phyloP scores from a whole-genome alignment of 2,797 vertebrate genomes.

The Galago senegalensis region DNA sequence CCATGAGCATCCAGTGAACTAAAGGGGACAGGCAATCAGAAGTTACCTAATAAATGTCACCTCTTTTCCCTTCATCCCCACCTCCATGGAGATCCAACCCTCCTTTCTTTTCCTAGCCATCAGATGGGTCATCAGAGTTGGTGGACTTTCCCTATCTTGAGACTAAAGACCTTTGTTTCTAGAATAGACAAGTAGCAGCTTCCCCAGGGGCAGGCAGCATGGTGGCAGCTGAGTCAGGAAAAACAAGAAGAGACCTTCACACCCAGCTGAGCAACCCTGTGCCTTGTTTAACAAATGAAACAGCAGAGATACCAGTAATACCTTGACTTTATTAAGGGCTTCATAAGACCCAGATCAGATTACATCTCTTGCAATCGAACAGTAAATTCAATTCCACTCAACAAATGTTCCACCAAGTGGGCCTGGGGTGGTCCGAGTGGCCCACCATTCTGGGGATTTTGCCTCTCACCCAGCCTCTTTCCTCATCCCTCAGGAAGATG shows the following conservation, averaged over 20 bases:
- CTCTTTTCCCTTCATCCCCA: neutral
- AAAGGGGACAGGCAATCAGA: neutral
- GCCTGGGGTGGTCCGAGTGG: neutral
- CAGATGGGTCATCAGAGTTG: neutral
- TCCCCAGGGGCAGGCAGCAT: neutral
- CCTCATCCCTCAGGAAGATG: neutral
- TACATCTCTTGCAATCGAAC: slow-evolving; percentile 60
- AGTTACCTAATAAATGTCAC: neutral
- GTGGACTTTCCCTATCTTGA: neutral
- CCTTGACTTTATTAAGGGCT: slow-evolving; percentile 78
- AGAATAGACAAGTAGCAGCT: neutral
- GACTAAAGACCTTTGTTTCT: slow-evolving; percentile 46
- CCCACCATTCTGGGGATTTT: neutral
- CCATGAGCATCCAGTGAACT: neutral
- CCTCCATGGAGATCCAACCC: neutral
- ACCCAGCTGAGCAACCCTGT: neutral
- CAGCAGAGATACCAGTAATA: slow-evolving; percentile 58
- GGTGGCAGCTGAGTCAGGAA: neutral
- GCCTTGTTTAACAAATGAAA: slow-evolving; percentile 61
- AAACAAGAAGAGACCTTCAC: neutral
- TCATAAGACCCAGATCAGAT: slow-evolving; percentile 78
- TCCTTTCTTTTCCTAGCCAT: neutral
- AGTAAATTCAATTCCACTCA: slow-evolving; percentile 65
- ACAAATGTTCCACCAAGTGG: slow-evolving; percentile 45
- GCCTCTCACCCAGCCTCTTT: neutral